Percentiles rank a stretch among this genome's conserved stretches.
These are phyloP conservation scores for Molorchus minor DNA, from an alignment of 2,888 invertebrate species.

Conservation along the genomic window DNA sequence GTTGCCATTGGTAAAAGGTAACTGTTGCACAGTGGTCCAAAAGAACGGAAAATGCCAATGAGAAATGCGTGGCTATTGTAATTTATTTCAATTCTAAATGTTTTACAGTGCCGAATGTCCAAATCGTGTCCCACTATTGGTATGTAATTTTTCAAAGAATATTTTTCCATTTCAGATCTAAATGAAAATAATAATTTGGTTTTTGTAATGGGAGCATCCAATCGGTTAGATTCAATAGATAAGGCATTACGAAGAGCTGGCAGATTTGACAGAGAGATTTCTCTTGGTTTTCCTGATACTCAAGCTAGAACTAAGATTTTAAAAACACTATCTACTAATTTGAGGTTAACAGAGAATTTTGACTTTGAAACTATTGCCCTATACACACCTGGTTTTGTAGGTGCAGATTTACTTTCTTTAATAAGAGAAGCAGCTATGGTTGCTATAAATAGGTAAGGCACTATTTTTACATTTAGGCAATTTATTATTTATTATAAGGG, in stretches of 20 bases:
- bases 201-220: constrained; percentile 95
- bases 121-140: too few species aligned
- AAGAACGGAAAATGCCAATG: too few species aligned
- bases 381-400: constrained; percentile 94
- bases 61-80: too few species aligned
- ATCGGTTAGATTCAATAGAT: constrained; percentile 91
- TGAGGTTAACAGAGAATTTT: constrained; percentile 76
- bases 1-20: too few species aligned
- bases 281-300: constrained; percentile 91
- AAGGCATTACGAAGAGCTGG: constrained; percentile 91
- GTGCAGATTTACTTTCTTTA: constrained; percentile 89
- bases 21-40: too few species aligned
- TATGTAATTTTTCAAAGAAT: too few species aligned
- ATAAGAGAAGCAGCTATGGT: constrained; percentile 88
- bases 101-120: too few species aligned
- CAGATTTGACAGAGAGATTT: constrained; percentile 93
- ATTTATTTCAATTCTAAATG: too few species aligned
- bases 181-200: constrained; percentile 68
- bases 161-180: constrained; percentile 61
- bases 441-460: constrained; percentile 73
- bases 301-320: constrained; percentile 84
- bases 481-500: too few species aligned
- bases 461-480: too few species aligned
- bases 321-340: constrained; percentile 72
- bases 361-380: constrained; percentile 79